Evolutionary conservation across 2,888 invertebrate genomes (phyloP).

Genomic region (Xylocampa areola): DNA sequence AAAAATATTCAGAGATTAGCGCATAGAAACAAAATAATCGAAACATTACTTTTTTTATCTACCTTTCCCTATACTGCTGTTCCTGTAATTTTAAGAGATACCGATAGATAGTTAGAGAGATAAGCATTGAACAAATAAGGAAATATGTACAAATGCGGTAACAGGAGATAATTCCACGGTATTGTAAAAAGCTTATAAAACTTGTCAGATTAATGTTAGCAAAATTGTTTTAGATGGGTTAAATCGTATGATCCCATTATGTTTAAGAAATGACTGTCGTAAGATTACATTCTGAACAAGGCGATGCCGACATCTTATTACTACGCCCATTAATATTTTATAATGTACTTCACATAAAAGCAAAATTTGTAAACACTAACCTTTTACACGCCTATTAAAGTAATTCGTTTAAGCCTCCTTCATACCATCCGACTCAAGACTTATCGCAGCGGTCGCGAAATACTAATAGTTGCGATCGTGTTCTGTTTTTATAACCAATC

Average conservation of each 20-base stretch:
- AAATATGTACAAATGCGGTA: too few relatives aligned
- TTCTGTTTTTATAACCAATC: neutral
- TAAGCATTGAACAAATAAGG: too few relatives aligned
- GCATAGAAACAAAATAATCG: too few relatives aligned
- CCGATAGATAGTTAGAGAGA: too few relatives aligned
- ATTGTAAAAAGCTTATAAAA: too few relatives aligned
- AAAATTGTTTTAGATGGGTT: slow-evolving; percentile 25
- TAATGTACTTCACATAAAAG: slow-evolving; percentile 61
- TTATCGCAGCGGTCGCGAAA: slow-evolving; percentile 22
- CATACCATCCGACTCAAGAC: slow-evolving; percentile 31
- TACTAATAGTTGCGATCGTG: neutral
- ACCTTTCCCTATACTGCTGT: too few relatives aligned
- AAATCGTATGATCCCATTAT: slow-evolving; percentile 26
- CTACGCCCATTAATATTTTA: slow-evolving; percentile 56
- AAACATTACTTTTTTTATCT: too few relatives aligned
- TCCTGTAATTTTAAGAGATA: too few relatives aligned
- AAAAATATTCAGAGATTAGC: too few relatives aligned
- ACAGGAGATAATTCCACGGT: too few relatives aligned
- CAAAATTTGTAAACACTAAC: slow-evolving; percentile 71
- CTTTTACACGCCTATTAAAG: slow-evolving; percentile 75
- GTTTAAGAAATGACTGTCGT: slow-evolving; percentile 41
- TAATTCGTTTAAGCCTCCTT: slow-evolving; percentile 67
- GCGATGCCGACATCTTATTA: slow-evolving; percentile 47
- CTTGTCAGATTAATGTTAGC: slow-evolving; percentile 2
- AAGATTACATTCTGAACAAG: slow-evolving; percentile 50